These are phyloP conservation scores for Chloroceryle amazona DNA, from an alignment of 2,797 vertebrate species.

Conservation along the genomic window DNA sequence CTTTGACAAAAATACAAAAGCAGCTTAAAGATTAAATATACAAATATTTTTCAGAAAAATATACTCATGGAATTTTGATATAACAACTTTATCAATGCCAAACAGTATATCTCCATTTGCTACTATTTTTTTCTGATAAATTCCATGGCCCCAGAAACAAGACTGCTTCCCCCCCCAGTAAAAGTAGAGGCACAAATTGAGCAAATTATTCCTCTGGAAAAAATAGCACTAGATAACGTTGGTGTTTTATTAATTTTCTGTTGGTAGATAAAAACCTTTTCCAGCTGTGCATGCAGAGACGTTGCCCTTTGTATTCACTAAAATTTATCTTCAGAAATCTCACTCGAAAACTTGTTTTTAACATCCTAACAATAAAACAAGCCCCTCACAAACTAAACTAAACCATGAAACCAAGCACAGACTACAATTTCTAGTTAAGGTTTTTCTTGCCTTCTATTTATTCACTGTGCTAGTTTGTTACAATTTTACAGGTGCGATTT, in stretches of 20 bases:
- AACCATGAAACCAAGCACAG: background rate
- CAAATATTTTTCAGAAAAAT: background rate
- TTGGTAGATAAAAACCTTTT: background rate
- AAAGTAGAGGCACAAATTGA: background rate
- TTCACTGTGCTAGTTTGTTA: background rate
- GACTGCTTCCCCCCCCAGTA: background rate
- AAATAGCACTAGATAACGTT: background rate
- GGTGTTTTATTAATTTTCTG: background rate
- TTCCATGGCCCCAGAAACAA: background rate
- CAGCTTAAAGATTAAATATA: background rate
- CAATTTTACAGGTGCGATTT: background rate
- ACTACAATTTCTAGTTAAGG: background rate
- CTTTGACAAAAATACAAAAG: background rate
- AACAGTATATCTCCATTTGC: background rate
- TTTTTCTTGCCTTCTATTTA: background rate
- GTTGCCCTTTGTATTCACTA: background rate
- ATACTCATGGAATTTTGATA: background rate
- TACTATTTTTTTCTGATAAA: background rate
- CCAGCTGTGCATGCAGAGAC: background rate
- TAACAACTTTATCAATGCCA: background rate
- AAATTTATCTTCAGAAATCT: background rate
- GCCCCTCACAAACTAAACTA: background rate
- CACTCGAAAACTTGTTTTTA: background rate
- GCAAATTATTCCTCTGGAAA: background rate
- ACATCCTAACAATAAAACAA: background rate